phyloP scores from a whole-genome alignment of 2,888 invertebrate genomes.

The Lasioglossum figueresi region DNA sequence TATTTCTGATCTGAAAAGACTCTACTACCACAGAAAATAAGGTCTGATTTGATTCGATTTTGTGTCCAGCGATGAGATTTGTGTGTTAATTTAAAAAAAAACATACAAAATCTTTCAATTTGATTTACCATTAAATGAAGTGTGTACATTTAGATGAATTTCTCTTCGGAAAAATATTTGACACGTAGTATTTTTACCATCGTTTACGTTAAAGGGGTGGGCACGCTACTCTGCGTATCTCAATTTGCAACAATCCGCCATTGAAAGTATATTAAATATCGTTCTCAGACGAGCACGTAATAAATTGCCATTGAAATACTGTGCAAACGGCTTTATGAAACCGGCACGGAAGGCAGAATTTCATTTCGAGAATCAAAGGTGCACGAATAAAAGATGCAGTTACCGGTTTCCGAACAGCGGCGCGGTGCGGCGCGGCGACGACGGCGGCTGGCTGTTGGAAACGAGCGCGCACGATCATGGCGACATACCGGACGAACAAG shows the following conservation, averaged over 20 bases:
- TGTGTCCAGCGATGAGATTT: too few relatives aligned
- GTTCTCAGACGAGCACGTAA: background rate
- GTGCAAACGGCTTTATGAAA: background rate
- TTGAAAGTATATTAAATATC: background rate
- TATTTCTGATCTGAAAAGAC: too few relatives aligned
- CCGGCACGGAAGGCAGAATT: background rate
- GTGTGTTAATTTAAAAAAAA: too few relatives aligned
- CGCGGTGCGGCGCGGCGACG: too few relatives aligned
- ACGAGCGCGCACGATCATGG: background rate
- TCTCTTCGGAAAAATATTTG: too few relatives aligned
- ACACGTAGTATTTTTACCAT: too few relatives aligned
- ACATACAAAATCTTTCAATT: too few relatives aligned
- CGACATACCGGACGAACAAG: background rate
- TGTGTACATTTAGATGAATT: too few relatives aligned
- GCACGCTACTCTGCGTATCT: background rate
- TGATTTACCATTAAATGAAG: too few relatives aligned
- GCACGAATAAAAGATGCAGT: background rate
- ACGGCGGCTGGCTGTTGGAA: background rate
- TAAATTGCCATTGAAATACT: background rate
- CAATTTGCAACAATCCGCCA: background rate
- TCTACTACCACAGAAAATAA: too few relatives aligned
- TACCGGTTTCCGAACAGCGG: background rate
- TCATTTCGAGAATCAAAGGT: constrained; percentile 17
- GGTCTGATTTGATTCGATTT: too few relatives aligned
- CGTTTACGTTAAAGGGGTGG: too few relatives aligned